Conservation (phyloP, 2,797 vertebrate genomes). For the Oreonectes daqikongensis region DNA sequence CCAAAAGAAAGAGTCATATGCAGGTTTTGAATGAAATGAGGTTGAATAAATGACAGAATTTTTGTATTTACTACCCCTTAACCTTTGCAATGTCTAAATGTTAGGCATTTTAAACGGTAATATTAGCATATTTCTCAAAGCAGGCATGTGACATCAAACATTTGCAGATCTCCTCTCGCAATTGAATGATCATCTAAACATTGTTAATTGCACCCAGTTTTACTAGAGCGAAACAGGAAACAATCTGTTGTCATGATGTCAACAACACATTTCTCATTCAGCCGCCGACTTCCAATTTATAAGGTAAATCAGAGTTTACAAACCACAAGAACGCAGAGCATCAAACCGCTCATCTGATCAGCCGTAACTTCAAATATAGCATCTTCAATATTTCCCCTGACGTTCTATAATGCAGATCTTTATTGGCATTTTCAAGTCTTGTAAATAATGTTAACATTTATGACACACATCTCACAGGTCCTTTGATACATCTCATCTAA, state of each 20-base stretch:
- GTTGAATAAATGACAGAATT: no score
- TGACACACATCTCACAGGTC: slow-evolving; percentile 17
- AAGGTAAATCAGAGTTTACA: slow-evolving; percentile 24
- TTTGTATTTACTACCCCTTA: no score
- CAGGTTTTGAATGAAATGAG: no score
- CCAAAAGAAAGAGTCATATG: no score
- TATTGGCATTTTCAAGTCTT: slow-evolving; percentile 24
- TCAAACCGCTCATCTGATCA: not conserved
- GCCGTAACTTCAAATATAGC: not conserved
- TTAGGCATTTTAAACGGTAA: not conserved
- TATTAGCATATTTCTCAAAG: slow-evolving; percentile 28
- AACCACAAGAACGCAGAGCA: not conserved
- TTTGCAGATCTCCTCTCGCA: slow-evolving; percentile 32
- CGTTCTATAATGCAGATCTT: slow-evolving; percentile 11
- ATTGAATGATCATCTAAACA: slow-evolving; percentile 37
- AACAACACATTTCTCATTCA: slow-evolving; percentile 23
- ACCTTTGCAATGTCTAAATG: not conserved
- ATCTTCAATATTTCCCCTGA: slow-evolving; percentile 26
- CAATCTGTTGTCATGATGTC: slow-evolving; percentile 29
- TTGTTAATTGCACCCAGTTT: slow-evolving; percentile 43
- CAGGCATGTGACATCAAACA: slow-evolving; percentile 31
- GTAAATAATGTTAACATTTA: slow-evolving; percentile 28
- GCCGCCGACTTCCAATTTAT: slow-evolving; percentile 14
- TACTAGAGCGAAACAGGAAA: slow-evolving; percentile 37
- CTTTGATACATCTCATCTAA: slow-evolving; percentile 12